Conservation (phyloP, 2,113 vertebrate genomes). For the Megaptera novaeangliae region DNA sequence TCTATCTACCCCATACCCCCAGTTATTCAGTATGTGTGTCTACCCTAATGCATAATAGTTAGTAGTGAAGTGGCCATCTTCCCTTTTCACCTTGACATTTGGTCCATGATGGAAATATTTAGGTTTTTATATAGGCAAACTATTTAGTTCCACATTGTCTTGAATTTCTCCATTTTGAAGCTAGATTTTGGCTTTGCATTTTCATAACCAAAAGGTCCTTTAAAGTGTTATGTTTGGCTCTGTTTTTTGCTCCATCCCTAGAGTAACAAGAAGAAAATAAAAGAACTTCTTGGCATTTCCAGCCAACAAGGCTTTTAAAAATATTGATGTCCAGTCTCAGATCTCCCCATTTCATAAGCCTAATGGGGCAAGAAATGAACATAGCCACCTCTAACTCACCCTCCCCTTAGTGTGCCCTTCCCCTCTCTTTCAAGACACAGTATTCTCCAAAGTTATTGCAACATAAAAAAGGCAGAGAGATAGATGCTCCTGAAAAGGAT, state of each 20-base stretch:
- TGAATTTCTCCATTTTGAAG: neutral
- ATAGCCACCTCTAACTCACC: neutral
- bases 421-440: neutral
- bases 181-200: neutral
- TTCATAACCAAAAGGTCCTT: neutral
- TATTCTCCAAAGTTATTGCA: neutral
- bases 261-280: neutral
- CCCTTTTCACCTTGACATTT: neutral
- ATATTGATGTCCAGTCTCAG: conserved; percentile 9
- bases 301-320: conserved; percentile 56
- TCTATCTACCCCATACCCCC: neutral
- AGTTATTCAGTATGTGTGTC: neutral
- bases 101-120: neutral
- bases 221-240: conserved; percentile 11
- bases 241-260: neutral
- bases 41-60: neutral
- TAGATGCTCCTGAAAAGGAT: neutral
- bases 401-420: neutral
- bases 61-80: neutral
- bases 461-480: neutral
- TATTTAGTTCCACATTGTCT: neutral
- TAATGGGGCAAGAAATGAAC: neutral
- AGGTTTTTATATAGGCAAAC: neutral
- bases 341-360: conserved; percentile 31
- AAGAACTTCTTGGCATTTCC: neutral